These are phyloP conservation scores for Battus philenor DNA, from an alignment of 1,140 invertebrate species.

Conservation along the genomic window DNA sequence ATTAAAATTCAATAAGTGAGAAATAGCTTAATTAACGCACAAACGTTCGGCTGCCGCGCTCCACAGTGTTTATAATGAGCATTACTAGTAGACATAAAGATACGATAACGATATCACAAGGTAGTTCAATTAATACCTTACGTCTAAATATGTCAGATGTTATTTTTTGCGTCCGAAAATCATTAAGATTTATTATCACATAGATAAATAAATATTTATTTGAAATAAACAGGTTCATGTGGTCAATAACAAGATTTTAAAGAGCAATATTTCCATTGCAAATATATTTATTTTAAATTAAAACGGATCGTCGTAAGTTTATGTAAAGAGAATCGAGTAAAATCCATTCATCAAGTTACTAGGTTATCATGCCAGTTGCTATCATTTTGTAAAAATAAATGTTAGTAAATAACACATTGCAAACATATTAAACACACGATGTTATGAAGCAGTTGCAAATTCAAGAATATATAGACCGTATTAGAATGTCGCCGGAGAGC, in stretches of 20 bases:
- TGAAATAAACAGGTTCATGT: too few relatives aligned
- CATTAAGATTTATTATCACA: too few relatives aligned
- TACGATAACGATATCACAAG: conserved; percentile 71
- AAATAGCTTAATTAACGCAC: conserved; percentile 28
- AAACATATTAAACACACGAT: not conserved
- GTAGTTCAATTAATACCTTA: conserved; percentile 40
- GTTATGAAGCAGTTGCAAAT: conserved; percentile 19
- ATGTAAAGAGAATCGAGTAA: not conserved
- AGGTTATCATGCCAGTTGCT: not conserved
- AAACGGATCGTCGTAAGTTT: too few relatives aligned
- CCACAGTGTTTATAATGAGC: conserved; percentile 46
- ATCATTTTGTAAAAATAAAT: not conserved
- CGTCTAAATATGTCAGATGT: conserved; percentile 4
- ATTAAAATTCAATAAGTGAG: conserved; percentile 1
- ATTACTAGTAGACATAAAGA: conserved; percentile 62
- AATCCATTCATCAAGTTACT: too few relatives aligned
- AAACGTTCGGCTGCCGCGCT: conserved; percentile 48
- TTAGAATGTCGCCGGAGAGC: conserved; percentile 73
- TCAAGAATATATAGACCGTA: conserved; percentile 63
- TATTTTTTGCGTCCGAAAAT: too few relatives aligned
- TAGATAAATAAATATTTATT: too few relatives aligned
- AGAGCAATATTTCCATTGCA: not conserved
- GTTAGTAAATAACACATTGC: not conserved
- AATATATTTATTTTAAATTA: too few relatives aligned
- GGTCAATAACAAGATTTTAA: not conserved